Percentiles rank a stretch among this genome's conserved stretches.
phyloP scores from a whole-genome alignment of 2,797 vertebrate species.

The Miichthys miiuy region DNA sequence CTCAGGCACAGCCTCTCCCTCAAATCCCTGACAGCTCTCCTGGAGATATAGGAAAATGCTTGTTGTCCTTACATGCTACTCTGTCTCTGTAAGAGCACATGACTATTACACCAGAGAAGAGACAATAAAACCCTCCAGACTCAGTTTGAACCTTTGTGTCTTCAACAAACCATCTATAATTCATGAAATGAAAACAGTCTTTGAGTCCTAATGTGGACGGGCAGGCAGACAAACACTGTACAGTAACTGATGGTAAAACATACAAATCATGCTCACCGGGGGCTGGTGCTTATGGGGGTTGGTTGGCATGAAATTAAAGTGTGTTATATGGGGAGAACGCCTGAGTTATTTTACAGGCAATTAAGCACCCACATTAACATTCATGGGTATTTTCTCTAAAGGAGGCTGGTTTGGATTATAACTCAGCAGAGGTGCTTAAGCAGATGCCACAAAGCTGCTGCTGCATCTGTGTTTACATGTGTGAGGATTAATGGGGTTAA shows the following conservation, averaged over 20 bases:
- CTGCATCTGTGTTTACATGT: constrained; percentile 19
- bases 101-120: not conserved
- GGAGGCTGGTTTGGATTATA: constrained; percentile 5
- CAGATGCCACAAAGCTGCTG: constrained; percentile 21
- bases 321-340: constrained; percentile 1
- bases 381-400: constrained; percentile 14
- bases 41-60: constrained; percentile 23
- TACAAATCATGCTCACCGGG: not conserved
- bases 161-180: constrained; percentile 11
- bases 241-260: constrained; percentile 23
- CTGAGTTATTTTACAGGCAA: constrained; percentile 28
- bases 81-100: constrained; percentile 2
- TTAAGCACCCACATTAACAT: constrained; percentile 29
- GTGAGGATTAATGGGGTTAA: constrained; percentile 36
- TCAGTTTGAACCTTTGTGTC: not conserved
- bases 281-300: not conserved
- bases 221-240: not conserved
- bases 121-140: constrained; percentile 7
- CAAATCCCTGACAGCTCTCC: constrained; percentile 32
- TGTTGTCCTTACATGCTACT: constrained; percentile 28
- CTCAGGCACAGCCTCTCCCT: constrained; percentile 10
- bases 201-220: not conserved
- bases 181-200: constrained; percentile 14
- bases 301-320: constrained; percentile 33
- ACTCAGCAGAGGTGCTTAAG: constrained; percentile 13